Percentiles rank a stretch among this genome's conserved stretches.
Evolutionary conservation across 2,888 invertebrate species (phyloP).

Genomic region (Dioctria linearis): DNA sequence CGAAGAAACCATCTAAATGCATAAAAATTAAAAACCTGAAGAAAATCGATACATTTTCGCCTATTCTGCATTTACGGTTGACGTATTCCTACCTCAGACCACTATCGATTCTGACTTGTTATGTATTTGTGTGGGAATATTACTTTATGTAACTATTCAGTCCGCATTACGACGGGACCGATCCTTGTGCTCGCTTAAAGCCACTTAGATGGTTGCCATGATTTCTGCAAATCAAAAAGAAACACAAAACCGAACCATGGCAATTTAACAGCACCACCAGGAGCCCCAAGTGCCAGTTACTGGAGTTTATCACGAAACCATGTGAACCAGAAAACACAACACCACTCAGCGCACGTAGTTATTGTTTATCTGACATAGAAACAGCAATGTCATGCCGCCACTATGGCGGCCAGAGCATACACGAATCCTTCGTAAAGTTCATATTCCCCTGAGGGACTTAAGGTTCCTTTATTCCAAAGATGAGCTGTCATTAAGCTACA

Average conservation of each 20-base stretch:
- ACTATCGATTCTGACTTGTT: background rate
- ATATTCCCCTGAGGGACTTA: too few species aligned
- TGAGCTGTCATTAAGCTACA: too few species aligned
- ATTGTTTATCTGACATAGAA: constrained; percentile 2
- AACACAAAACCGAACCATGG: too few species aligned
- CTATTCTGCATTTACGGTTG: background rate
- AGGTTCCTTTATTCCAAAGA: too few species aligned
- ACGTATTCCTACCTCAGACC: background rate
- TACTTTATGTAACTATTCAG: too few species aligned
- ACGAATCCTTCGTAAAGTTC: background rate
- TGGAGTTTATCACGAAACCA: constrained; percentile 11
- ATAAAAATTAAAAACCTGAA: constrained; percentile 43
- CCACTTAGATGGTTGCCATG: too few species aligned
- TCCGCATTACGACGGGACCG: too few species aligned
- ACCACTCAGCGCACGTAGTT: constrained; percentile 4
- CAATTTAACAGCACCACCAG: background rate
- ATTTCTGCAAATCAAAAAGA: too few species aligned
- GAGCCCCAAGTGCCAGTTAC: background rate
- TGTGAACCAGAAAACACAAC: background rate
- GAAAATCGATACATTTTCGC: constrained; percentile 40
- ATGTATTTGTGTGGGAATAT: background rate
- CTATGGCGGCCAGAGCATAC: constrained; percentile 13
- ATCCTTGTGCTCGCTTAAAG: too few species aligned
- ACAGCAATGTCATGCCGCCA: constrained; percentile 45
- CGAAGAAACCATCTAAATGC: constrained; percentile 41